Percentiles rank a stretch among this genome's conserved stretches.
Evolutionary conservation across 2,113 vertebrate species (phyloP).

Genomic region (Mesoclemmys tuberculata): DNA sequence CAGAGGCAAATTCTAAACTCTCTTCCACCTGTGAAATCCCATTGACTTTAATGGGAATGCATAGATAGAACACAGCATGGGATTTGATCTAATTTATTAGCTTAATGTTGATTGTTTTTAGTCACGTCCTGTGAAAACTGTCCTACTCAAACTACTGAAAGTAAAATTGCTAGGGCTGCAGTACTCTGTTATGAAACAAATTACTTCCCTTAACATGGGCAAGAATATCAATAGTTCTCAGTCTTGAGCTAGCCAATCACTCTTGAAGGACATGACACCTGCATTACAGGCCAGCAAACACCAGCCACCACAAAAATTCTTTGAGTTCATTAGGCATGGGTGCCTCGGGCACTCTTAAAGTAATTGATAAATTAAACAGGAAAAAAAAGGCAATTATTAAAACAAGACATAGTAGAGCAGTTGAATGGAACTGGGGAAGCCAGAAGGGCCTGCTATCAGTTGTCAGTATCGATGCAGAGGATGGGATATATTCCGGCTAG

Average conservation of each 20-base stretch:
- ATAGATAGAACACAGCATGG: neutral
- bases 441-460: neutral
- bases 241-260: neutral
- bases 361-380: neutral
- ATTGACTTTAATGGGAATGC: neutral
- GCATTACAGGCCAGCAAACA: neutral
- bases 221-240: neutral
- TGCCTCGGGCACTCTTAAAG: neutral
- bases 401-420: neutral
- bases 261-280: neutral
- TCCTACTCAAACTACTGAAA: neutral
- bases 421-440: neutral
- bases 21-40: neutral
- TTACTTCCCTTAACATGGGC: neutral
- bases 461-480: rapidly evolving
- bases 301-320: neutral
- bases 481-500: neutral
- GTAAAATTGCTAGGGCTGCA: neutral
- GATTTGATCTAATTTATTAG: neutral
- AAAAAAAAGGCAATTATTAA: conserved; percentile 19
- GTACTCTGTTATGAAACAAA: conserved; percentile 11
- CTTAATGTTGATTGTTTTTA: neutral
- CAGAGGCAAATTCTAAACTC: conserved; percentile 19
- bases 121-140: neutral
- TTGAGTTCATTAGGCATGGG: neutral